Percentiles rank a stretch among this genome's conserved stretches.
Evolutionary conservation across 2,113 vertebrate species (phyloP).

Genomic region (Varanus salvator): DNA sequence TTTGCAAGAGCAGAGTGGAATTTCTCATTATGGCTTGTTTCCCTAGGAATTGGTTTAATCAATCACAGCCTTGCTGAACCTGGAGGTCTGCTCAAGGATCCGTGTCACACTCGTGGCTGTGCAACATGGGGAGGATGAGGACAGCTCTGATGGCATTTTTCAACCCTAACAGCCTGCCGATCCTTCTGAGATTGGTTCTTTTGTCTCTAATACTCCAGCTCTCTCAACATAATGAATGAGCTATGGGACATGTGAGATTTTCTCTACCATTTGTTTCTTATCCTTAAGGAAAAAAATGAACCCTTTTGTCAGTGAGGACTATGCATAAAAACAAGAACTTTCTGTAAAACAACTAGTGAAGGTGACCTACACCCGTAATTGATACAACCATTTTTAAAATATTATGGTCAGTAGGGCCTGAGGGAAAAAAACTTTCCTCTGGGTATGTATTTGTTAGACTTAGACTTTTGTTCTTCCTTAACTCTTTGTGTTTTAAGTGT

Average conservation of each 20-base stretch:
- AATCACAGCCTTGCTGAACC: constrained; percentile 38
- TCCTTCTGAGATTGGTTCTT: constrained; percentile 69
- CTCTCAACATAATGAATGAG: constrained; percentile 79
- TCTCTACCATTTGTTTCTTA: constrained; percentile 78
- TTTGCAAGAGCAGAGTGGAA: constrained; percentile 17
- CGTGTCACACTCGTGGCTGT: constrained; percentile 42
- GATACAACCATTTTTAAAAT: constrained; percentile 58
- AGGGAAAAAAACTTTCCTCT: constrained; percentile 48
- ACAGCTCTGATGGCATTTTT: constrained; percentile 54
- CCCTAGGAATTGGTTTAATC: constrained; percentile 35
- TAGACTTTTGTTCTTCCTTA: constrained; percentile 32
- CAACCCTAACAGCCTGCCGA: constrained; percentile 49
- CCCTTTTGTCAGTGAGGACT: constrained; percentile 72
- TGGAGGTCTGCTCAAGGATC: constrained; percentile 62
- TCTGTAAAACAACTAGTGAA: constrained; percentile 69
- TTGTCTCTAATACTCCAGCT: constrained; percentile 64
- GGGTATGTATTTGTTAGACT: constrained; percentile 50
- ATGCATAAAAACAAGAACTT: constrained; percentile 76
- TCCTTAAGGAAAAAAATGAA: constrained; percentile 75
- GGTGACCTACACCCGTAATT: constrained; percentile 73
- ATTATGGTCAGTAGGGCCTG: neutral
- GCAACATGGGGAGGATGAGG: constrained; percentile 51
- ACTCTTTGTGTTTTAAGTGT: neutral
- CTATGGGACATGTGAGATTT: constrained; percentile 70
- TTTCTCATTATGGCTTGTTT: constrained; percentile 40